Conservation (phyloP, 2,113 vertebrate species). For the Axis porcinus region DNA sequence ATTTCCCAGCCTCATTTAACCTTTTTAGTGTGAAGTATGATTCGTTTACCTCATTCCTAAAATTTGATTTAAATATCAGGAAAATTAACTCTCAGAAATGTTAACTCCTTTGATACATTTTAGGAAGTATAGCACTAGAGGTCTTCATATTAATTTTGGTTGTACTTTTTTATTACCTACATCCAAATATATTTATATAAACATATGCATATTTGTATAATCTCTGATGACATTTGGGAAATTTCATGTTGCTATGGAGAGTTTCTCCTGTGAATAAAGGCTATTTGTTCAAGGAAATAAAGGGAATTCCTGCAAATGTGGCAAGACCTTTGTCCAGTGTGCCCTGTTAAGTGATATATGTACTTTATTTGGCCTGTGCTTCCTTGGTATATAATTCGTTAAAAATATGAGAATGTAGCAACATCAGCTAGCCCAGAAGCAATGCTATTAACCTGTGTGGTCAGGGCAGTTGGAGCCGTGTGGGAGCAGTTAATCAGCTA, state of each 20-base stretch:
- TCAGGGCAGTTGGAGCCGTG: background rate
- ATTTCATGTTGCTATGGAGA: background rate
- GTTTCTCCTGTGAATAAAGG: background rate
- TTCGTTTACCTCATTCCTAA: conserved; percentile 45
- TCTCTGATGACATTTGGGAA: background rate
- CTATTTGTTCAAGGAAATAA: conserved; percentile 4
- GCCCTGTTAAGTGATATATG: background rate
- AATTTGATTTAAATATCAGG: conserved; percentile 47
- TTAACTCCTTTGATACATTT: conserved; percentile 32
- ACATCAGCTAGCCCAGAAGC: background rate
- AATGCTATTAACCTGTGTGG: background rate
- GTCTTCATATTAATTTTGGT: background rate
- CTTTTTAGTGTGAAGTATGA: conserved; percentile 22
- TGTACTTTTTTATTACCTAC: background rate
- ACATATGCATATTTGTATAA: background rate
- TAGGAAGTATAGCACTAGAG: background rate
- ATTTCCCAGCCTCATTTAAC: conserved; percentile 44
- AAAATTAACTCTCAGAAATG: conserved; percentile 38
- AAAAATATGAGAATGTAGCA: conserved; percentile 1
- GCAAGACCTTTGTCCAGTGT: background rate
- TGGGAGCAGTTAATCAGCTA: background rate
- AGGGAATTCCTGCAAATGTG: background rate
- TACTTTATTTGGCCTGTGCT: conserved; percentile 17
- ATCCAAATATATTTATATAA: background rate
- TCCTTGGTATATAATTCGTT: background rate